These are phyloP conservation scores for Coelogynopora nodosa DNA, from an alignment of 2,888 invertebrate species.

Conservation along the genomic window DNA sequence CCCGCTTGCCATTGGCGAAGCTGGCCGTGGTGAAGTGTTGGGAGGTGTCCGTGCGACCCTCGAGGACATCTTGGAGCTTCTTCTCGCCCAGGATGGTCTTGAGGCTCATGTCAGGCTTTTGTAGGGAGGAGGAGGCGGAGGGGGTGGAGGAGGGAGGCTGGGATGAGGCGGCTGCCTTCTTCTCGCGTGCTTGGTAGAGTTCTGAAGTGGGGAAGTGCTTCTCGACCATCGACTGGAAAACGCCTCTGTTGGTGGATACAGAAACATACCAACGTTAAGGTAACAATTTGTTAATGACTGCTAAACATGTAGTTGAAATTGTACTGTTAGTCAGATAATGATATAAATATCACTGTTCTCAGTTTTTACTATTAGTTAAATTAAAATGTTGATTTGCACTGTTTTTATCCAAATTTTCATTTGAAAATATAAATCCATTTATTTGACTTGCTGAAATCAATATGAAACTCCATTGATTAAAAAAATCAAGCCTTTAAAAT, in stretches of 20 bases:
- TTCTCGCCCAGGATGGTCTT: constrained; percentile 53
- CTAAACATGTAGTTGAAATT: neutral
- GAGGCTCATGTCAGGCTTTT: constrained; percentile 46
- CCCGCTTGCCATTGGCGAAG: constrained; percentile 47
- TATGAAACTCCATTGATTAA: no score
- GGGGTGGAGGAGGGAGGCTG: neutral
- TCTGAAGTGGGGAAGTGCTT: constrained; percentile 97
- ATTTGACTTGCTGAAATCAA: no score
- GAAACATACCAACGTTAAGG: neutral
- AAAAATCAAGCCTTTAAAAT: no score
- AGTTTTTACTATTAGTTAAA: neutral
- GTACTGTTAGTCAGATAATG: neutral
- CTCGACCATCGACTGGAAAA: constrained; percentile 89
- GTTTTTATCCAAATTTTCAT: no score
- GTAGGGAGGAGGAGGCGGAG: neutral
- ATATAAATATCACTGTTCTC: neutral
- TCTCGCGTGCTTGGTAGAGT: neutral
- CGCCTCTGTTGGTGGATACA: constrained; percentile 69
- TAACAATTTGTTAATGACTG: neutral
- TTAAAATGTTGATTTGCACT: no score
- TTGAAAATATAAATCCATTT: no score
- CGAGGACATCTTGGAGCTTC: constrained; percentile 43
- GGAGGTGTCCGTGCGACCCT: neutral
- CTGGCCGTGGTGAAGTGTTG: constrained; percentile 40
- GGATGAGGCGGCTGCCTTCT: constrained; percentile 53